phyloP scores from a whole-genome alignment of 2,113 vertebrate species.

The Mesitornis unicolor region DNA sequence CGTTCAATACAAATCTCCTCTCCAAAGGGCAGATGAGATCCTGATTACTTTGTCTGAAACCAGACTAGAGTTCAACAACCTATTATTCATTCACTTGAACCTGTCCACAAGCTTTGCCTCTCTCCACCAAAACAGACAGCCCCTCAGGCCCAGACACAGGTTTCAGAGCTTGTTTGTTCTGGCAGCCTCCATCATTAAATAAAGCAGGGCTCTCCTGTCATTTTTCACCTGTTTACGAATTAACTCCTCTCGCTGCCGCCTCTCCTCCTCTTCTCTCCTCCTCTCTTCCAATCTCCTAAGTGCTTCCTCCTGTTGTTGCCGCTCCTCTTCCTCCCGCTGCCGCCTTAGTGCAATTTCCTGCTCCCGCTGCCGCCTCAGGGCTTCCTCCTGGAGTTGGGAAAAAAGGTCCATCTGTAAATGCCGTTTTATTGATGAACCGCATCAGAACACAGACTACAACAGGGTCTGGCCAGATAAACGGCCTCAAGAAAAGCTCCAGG shows the following conservation, averaged over 20 bases:
- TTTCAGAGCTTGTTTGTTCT: background rate
- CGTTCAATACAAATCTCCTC: background rate
- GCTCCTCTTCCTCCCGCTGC: constrained; percentile 91
- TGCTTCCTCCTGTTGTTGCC: constrained; percentile 90
- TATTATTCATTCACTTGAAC: background rate
- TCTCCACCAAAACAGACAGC: background rate
- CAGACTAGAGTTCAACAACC: background rate
- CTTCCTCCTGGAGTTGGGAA: constrained; percentile 75
- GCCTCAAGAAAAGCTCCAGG: background rate
- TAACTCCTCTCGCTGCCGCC: constrained; percentile 87
- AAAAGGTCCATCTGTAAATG: background rate
- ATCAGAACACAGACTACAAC: constrained; percentile 29
- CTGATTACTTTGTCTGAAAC: background rate
- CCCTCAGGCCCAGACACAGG: fast-evolving
- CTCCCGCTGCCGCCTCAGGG: constrained; percentile 75
- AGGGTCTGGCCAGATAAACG: background rate
- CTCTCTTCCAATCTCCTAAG: constrained; percentile 88
- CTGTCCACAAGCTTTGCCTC: background rate
- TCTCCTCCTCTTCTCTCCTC: constrained; percentile 91
- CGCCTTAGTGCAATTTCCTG: constrained; percentile 90
- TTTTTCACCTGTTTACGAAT: constrained; percentile 88
- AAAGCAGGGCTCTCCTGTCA: background rate
- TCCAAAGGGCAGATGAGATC: background rate
- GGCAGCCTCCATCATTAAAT: background rate
- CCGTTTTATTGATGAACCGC: background rate